Base-by-base conservation (phyloP, 2,888 invertebrate species). In the Chorisops tibialis region DNA sequence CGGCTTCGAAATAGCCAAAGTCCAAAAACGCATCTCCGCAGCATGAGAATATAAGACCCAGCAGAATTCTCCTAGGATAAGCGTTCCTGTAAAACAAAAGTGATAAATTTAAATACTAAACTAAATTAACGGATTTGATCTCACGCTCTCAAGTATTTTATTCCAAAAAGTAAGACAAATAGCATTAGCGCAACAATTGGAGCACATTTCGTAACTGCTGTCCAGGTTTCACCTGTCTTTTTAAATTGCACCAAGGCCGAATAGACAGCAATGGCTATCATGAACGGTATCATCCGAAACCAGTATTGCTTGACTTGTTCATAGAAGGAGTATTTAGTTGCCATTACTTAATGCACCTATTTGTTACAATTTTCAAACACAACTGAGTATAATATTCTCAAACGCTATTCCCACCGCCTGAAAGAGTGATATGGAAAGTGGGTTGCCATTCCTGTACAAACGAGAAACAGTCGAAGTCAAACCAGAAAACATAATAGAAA, bases 11-110 rank as follows among this genome's bases (percentile, higher is more conserved):
- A 3, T 73, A 66, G 63, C 73, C 71, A 3, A 73, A 51, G 70
- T 90, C 85, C 65, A 93, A 82, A 69, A 89, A 80, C 59, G 88
- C 89, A 81, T 96, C 96, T 18, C 96, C 96, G 30, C 89, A 74
- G 71, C 88, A 87, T 43, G 92, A 93, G 76, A 92, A 89, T 66
- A 89, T 77, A 68, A 96, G 81, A 1, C 93, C 96, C 18, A 80
- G 75, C 49, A 91, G 77, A 72, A 95, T 87, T 68, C 85, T 81
- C 62, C 88, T 82, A 22, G 90, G 87, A 79, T 88, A 91, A 63
- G 83, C 79, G 70, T 86, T 85, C 69, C 87, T 87, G 70, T n/a
- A 74, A 19, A 37, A 59, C 35, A 18, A 45, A 48, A 7, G 30
- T 24, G 19, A 43, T 14, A 30, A 35, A 22, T 45, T 45, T 12